Percentiles rank a stretch among this genome's conserved stretches.
phyloP scores from a whole-genome alignment of 2,797 vertebrate species.

The Phaenicophaeus curvirostris region DNA sequence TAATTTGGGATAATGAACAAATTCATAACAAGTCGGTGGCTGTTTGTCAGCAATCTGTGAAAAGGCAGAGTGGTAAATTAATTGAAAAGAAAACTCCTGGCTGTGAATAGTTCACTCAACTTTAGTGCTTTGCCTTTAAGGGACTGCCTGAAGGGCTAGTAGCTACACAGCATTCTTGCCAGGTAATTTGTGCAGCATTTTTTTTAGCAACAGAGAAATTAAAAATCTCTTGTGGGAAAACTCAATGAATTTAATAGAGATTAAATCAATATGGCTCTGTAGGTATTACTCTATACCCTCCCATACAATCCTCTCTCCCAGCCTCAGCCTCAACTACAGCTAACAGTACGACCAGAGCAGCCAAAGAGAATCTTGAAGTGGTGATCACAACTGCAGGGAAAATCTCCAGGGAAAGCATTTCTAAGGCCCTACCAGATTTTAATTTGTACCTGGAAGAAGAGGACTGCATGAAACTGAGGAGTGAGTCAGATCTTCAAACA shows the following conservation, averaged over 20 bases:
- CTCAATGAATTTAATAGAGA: constrained; percentile 48
- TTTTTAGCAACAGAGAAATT: constrained; percentile 58
- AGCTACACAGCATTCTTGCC: constrained; percentile 36
- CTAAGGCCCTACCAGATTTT: not conserved
- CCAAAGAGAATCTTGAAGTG: not conserved
- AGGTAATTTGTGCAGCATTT: constrained; percentile 63
- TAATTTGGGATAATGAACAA: constrained; percentile 53
- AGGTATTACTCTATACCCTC: constrained; percentile 42
- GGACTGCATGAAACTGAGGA: not conserved
- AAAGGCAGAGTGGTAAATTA: constrained; percentile 31
- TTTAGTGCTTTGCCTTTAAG: constrained; percentile 62
- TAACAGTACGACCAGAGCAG: not conserved
- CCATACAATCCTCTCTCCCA: not conserved
- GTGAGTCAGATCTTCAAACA: not conserved
- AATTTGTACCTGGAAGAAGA: not conserved
- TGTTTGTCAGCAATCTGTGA: constrained; percentile 50
- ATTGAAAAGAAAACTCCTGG: constrained; percentile 13
- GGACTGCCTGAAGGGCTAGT: constrained; percentile 49
- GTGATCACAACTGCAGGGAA: not conserved
- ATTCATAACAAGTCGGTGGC: constrained; percentile 51
- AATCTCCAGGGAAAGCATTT: not conserved
- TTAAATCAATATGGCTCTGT: constrained; percentile 54
- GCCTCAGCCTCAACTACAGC: not conserved
- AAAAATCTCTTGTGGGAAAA: constrained; percentile 62
- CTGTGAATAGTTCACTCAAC: constrained; percentile 34